phyloP scores from a whole-genome alignment of 2,797 vertebrate genomes.

The Phrynocephalus forsythii region DNA sequence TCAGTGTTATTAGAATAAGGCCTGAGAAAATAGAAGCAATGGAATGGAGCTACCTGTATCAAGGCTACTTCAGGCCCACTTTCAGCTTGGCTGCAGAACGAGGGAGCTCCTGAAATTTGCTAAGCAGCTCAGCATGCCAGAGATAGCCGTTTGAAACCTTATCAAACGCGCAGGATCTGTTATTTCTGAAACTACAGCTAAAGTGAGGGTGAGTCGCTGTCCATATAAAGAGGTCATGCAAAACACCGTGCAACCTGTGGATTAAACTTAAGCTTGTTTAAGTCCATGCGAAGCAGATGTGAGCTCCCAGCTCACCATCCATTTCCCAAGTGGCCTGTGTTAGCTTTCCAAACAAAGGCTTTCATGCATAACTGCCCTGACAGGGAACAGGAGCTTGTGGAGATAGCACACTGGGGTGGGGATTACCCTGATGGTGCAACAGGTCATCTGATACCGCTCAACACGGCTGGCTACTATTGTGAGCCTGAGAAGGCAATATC shows the following conservation, averaged over 20 bases:
- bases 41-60: background rate
- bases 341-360: conserved; percentile 35
- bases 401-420: background rate
- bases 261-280: conserved; percentile 10
- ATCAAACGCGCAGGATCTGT: background rate
- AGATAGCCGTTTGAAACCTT: conserved; percentile 10
- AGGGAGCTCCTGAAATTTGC: background rate
- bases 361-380: conserved; percentile 29
- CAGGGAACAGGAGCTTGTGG: background rate
- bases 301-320: conserved; percentile 9
- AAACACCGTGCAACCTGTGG: background rate
- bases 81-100: background rate
- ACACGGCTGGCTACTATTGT: conserved; percentile 8
- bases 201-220: background rate
- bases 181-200: background rate
- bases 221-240: conserved; percentile 4
- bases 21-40: conserved; percentile 1
- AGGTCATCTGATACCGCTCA: conserved; percentile 14
- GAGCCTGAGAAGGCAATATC: conserved; percentile 14
- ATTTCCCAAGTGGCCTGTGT: background rate
- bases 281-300: conserved; percentile 25
- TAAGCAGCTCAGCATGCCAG: background rate
- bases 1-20: background rate
- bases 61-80: background rate
- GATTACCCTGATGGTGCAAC: conserved; percentile 28